Conservation (phyloP, 2,888 invertebrate species). For the Lycocerus yunnanus region DNA sequence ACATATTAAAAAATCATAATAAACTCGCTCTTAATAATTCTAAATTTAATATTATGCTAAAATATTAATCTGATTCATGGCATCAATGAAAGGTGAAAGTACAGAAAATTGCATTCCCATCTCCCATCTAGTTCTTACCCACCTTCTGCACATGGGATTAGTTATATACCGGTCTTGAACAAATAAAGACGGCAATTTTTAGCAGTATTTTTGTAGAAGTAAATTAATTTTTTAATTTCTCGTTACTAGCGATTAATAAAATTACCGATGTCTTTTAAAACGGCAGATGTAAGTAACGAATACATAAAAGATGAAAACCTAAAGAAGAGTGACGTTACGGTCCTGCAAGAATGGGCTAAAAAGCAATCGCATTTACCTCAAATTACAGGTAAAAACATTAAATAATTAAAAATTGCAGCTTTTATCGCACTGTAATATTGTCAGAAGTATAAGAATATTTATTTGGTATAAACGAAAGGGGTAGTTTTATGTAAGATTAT, state of each 20-base stretch:
- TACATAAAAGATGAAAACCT: constrained; percentile 66
- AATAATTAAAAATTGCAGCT: no score
- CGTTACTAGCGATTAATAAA: neutral
- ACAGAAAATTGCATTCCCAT: neutral
- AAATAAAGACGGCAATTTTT: neutral
- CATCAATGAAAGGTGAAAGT: neutral
- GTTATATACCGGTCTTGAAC: neutral
- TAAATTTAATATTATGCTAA: no score
- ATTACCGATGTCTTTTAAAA: neutral
- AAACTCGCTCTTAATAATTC: no score
- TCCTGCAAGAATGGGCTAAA: constrained; percentile 65
- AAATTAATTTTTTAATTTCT: neutral
- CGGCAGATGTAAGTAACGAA: constrained; percentile 57
- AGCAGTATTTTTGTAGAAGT: neutral
- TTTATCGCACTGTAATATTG: no score
- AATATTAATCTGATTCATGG: no score
- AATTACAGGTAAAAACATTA: constrained; percentile 57
- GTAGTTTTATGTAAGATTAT: no score
- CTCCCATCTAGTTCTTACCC: neutral
- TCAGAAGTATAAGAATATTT: no score
- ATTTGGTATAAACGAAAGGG: no score
- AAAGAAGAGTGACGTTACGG: constrained; percentile 64
- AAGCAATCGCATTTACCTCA: constrained; percentile 72
- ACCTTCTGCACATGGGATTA: neutral
- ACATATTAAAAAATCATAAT: no score